A percentile compares a stretch with the other conserved stretches of the same genome.
These are phyloP conservation scores for Phoebastria nigripes DNA, from an alignment of 2,797 vertebrate species.

Conservation along the genomic window DNA sequence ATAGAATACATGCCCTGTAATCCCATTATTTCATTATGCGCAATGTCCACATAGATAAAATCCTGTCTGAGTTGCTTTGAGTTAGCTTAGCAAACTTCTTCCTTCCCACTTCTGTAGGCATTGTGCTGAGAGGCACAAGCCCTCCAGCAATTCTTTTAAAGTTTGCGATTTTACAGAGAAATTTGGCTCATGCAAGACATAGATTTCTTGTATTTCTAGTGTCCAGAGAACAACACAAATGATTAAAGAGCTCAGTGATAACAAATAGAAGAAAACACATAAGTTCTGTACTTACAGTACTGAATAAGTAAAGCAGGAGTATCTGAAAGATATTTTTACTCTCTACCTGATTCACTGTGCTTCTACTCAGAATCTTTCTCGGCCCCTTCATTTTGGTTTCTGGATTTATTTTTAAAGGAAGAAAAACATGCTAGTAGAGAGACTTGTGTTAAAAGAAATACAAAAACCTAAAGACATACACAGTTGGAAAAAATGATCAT, in stretches of 20 bases:
- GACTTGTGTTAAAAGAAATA: neutral
- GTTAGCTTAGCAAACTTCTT: neutral
- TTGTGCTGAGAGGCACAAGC: neutral
- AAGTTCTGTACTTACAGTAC: neutral
- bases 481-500: neutral
- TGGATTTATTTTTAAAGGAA: neutral
- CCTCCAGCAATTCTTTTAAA: neutral
- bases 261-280: fast-evolving
- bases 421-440: neutral
- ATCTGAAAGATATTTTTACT: neutral
- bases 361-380: neutral
- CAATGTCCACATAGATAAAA: neutral
- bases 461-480: neutral
- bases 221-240: neutral
- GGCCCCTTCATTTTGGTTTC: neutral
- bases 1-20: neutral
- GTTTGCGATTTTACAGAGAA: neutral
- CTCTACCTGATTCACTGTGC: neutral
- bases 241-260: neutral
- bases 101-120: neutral
- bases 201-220: neutral
- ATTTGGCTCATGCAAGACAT: neutral
- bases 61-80: neutral
- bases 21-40: neutral
- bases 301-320: neutral